phyloP scores from a whole-genome alignment of 2,797 vertebrate genomes.

The Euthynnus affinis region DNA sequence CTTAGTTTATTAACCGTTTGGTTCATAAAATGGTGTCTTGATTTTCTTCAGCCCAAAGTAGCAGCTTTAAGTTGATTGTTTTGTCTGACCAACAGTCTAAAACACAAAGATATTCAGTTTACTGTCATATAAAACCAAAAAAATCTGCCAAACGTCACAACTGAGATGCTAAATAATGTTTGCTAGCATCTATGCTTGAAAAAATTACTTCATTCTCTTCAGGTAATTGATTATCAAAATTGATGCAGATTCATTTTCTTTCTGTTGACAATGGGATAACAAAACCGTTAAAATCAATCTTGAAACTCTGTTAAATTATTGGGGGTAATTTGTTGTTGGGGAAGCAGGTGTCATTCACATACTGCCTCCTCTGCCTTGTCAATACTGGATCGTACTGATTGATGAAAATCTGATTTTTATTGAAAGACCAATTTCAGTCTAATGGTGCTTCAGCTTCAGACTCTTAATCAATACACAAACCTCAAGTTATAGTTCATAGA shows the following conservation, averaged over 20 bases:
- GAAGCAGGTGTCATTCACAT: slow-evolving; percentile 13
- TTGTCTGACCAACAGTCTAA: too few species aligned
- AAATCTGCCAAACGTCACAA: too few species aligned
- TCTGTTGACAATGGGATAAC: not conserved
- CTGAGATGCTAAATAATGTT: too few species aligned
- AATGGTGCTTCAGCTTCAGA: not conserved
- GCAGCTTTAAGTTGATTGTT: too few species aligned
- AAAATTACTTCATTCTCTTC: too few species aligned
- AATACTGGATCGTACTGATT: not conserved
- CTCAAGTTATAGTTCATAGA: slow-evolving; percentile 9
- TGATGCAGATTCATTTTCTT: not conserved
- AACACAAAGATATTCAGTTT: too few species aligned
- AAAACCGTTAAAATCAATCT: not conserved
- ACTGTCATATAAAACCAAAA: too few species aligned
- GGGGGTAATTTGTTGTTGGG: too few species aligned
- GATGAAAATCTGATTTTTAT: not conserved
- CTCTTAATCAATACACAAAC: not conserved
- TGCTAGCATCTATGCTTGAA: too few species aligned
- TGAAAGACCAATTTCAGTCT: not conserved
- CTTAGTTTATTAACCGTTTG: not conserved
- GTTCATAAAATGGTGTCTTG: not conserved
- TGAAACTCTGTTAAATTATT: not conserved
- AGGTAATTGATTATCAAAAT: not conserved
- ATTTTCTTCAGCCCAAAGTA: too few species aligned
- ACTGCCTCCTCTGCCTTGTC: not conserved